Percentiles rank a stretch among this genome's conserved stretches.
Conservation (phyloP, 1,140 invertebrate species). For the Atta texana region DNA sequence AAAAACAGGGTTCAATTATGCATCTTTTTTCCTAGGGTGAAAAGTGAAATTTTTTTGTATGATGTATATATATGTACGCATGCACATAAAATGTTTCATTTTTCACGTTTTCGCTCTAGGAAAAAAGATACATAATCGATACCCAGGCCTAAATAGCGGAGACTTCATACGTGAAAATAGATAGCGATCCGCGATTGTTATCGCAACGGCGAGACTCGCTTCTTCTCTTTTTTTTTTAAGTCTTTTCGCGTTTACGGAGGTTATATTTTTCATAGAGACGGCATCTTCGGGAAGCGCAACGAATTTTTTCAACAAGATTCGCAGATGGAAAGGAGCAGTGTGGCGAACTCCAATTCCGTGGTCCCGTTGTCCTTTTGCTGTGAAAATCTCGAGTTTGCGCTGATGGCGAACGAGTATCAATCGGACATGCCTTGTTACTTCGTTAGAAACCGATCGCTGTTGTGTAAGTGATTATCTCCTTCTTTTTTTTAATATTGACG, state of each 20-base stretch:
- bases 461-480: constrained; percentile 49
- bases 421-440: constrained; percentile 42
- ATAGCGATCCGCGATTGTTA: constrained; percentile 29
- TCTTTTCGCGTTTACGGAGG: constrained; percentile 42
- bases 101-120: too few species aligned
- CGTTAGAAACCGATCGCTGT: constrained; percentile 28
- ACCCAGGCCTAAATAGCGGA: too few species aligned
- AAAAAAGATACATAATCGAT: too few species aligned
- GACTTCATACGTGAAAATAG: background rate
- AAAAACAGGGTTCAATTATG: too few species aligned
- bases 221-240: background rate
- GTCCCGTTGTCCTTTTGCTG: background rate
- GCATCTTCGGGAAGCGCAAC: constrained; percentile 62
- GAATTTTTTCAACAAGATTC: constrained; percentile 52
- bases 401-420: constrained; percentile 41
- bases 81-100: too few species aligned
- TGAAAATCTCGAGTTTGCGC: constrained; percentile 8
- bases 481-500: constrained; percentile 2
- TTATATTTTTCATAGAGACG: constrained; percentile 74
- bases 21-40: too few species aligned
- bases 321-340: constrained; percentile 14
- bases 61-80: too few species aligned
- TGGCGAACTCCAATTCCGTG: constrained; percentile 12
- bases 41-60: too few species aligned
- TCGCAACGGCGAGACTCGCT: background rate